Evolutionary conservation across 2,888 invertebrate genomes (phyloP), one percentile per base, ranked within the genome.

Genomic region (Dynastes hyllus): DNA sequence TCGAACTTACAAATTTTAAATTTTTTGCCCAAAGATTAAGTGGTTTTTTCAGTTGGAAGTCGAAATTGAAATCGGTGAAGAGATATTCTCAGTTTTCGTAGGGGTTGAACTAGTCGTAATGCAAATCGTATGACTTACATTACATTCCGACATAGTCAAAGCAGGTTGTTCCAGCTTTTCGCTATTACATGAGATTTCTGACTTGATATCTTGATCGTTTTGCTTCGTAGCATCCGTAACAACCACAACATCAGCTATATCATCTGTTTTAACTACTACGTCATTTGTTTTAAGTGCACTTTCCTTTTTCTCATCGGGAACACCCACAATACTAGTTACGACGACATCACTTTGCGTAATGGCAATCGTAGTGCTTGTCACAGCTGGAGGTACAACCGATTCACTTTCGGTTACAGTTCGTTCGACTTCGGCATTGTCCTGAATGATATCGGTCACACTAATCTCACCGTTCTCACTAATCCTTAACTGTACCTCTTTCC

Each of bases 401-500:
- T 78, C 73, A 45, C 51, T 73, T 16, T 75, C 73, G 11, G 50
- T 63, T 40, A 78, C 45, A 51, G 78, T 78, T 45, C 78, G 50
- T 71, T 78, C 67, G n/a, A 76, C 22, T 22, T 79, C 79, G 22
- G 67, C 32, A 11, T 73, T 80, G 69, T 85, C 84, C 40, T 84
- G 83, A 29, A 92, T 51, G 51, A 69, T 91, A 77, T 91, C 91
- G 1, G 91, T 91, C 50, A 92, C 91, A 83, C 92, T 92, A 91
- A 93, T 92, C 27, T 92, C 91, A 65, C 93, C 93, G 80, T 91
- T 92, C 86, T 93, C 93, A 80, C 92, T 93, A 75, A 93, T 93
- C 84, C 92, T 90, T 63, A 93, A 86, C 84, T 93, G 93, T 63
- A 93, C 93, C 86, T 93, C 93, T 83, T 92, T 92, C 91, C 92